Evolutionary conservation across 1,140 invertebrate species (phyloP), one percentile per base, ranked within the genome.

Genomic region (Drosophila arawakana): DNA sequence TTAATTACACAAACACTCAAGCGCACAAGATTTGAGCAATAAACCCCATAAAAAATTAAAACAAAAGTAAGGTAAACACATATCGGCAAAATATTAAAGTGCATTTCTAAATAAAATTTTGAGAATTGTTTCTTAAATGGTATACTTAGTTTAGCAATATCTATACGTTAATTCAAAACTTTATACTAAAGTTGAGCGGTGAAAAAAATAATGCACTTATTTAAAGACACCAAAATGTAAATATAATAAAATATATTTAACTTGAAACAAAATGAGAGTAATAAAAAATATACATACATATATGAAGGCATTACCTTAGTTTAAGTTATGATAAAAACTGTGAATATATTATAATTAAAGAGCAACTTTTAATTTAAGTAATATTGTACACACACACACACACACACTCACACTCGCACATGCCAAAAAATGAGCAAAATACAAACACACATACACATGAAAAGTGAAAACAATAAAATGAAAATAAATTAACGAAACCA

Each of bases 321-420:
- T 88, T 77, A 80, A 86, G 50, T 88, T 86, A 57, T 41, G 5
- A 25, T 21, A 62, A 73, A 83, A 83, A 80, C 83, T 80, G 80
- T 82, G 80, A 88, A 86, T 86, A 88, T 71, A 77, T 84, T 82
- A 84, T 80, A 57, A 84, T 80, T 83, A 84, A 84, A 83, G 81
- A 84, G 77, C 71, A 73, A 80, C 68, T 63, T 70, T 76, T 88
- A 82, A 68, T 88, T 86, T 88, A 86, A 88, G 83, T 65, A 73
- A 88, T 80, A 78, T 65, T 69, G 75, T 58, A 79, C 50, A 59
- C 58, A 74, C 43, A 72, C 72, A 80, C 49, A 73, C 35, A 49
- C 34, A 71, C 41, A 57, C 37, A 61, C 3, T 44, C 41, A 49
- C 39, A 35, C 8, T 15, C 21, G 55, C 18, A 30, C 25, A 30